Conservation (phyloP, 2,113 vertebrate species). For the Erythrolamprus reginae region DNA sequence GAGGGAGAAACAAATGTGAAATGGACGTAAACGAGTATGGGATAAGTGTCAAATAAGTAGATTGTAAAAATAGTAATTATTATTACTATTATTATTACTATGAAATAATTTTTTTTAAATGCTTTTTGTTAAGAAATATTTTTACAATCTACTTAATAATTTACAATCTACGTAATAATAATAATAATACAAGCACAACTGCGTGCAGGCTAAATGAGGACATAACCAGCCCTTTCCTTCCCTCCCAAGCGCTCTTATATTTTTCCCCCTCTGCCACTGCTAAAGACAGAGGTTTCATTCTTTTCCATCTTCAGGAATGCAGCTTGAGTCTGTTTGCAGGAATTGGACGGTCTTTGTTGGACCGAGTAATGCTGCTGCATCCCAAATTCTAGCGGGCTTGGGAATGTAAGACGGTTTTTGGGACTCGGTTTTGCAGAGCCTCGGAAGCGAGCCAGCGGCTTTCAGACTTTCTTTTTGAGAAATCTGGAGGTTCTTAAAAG, state of each 20-base stretch:
- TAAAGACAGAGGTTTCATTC: conserved; percentile 44
- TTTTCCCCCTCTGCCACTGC: conserved; percentile 13
- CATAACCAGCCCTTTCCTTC: neutral
- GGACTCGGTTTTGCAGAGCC: neutral
- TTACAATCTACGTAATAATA: no score
- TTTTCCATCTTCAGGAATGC: conserved; percentile 43
- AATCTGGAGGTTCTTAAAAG: neutral
- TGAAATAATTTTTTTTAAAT: no score
- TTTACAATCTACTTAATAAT: no score
- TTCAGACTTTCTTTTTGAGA: neutral
- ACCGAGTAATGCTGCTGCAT: neutral
- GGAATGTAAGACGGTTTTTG: neutral
- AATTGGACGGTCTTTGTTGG: conserved; percentile 3
- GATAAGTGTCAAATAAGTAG: no score
- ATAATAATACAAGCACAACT: no score
- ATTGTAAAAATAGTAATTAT: no score
- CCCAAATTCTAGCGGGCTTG: conserved; percentile 2
- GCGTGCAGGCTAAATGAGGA: conserved; percentile 1
- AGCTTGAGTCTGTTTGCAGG: neutral
- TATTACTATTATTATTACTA: no score
- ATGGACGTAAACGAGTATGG: no score
- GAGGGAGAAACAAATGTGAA: no score
- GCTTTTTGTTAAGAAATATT: no score
- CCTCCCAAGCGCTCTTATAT: neutral
- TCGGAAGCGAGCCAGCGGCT: neutral